Base-by-base conservation (phyloP, 2,113 vertebrate species). In the Naja naja region DNA sequence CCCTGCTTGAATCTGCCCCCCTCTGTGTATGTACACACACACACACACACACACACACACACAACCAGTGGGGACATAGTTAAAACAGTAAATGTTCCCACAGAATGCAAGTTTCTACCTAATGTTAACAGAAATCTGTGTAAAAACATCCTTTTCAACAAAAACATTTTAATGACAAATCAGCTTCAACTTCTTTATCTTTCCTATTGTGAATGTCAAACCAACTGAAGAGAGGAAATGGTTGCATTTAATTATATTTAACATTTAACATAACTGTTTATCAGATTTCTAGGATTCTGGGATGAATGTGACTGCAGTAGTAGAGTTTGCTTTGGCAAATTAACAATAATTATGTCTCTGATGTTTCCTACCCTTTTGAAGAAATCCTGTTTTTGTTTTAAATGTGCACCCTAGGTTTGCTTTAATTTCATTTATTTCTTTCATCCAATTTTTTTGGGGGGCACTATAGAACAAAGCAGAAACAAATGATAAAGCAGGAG, bases 261-360 rank as follows among this genome's bases (percentile, higher is more conserved):
- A 27, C 6, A 53, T 90, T 91, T 92, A 53, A 54, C 45, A 55
- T 30, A 89, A 94, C 89, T 91, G 52, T n/a, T 94, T 92, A 18
- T 1, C 52, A 87, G 87, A 90, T 86, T 49, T 74, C 43, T 53
- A 93, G 43, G 92, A 91, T 64, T 94, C 89, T 94, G 87, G 95
- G 94, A 93, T 58, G 2, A 81, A 81, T 1, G 0, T 64, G 93
- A 89, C 92, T 91, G 90, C 88, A 93, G 5, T 5, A 95, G 94
- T 64, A 93, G 90, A 49, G 14, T 60, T 94, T 95, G 10, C 45
- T 95, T 94, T 93, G 94, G 91, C 89, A 11, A 92, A 86, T 93
- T 92, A 25, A 85, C 85, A 91, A 3, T 39, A 91, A 89, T 52
- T 89, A 11, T 18, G 2, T 39, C 69, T 93, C 4, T 93, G 56